These are phyloP conservation scores for Lasioglossum malachurum DNA, from an alignment of 2,888 invertebrate species.

Conservation along the genomic window DNA sequence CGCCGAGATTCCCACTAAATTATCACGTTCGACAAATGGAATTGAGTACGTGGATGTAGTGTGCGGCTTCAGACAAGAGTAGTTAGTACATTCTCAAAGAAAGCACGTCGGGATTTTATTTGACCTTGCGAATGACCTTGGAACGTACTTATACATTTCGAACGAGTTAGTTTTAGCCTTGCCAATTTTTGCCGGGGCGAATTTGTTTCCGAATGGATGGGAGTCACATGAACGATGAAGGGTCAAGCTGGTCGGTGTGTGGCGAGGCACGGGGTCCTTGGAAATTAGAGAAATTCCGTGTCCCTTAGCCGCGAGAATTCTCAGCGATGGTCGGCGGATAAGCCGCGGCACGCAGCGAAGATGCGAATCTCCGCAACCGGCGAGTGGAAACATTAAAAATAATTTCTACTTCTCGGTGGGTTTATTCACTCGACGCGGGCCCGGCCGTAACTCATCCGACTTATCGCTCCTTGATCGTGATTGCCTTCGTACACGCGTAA, in stretches of 20 bases:
- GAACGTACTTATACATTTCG: not conserved
- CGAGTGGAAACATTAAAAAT: constrained; percentile 58
- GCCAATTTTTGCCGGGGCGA: not conserved
- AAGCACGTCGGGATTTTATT: not conserved
- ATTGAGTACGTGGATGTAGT: not conserved
- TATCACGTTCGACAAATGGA: not conserved
- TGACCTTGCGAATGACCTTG: not conserved
- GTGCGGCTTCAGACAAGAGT: not conserved
- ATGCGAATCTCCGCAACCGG: constrained; percentile 52
- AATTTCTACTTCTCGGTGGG: constrained; percentile 52
- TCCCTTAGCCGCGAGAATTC: constrained; percentile 56
- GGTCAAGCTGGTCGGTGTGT: not conserved
- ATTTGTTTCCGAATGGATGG: not conserved
- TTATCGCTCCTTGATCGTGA: constrained; percentile 44
- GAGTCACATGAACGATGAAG: not conserved
- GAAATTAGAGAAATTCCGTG: constrained; percentile 62
- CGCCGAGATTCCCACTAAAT: not conserved
- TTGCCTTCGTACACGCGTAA: constrained; percentile 28
- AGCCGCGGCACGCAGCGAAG: constrained; percentile 53
- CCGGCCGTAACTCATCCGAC: constrained; percentile 11
- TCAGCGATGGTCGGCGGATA: constrained; percentile 55
- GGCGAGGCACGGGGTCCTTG: constrained; percentile 18
- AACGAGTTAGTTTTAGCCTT: not conserved
- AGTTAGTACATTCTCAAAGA: fast-evolving
- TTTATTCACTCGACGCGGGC: constrained; percentile 29